These are phyloP conservation scores for Temnothorax ravouxi DNA, from an alignment of 2,888 invertebrate genomes.

Conservation along the genomic window DNA sequence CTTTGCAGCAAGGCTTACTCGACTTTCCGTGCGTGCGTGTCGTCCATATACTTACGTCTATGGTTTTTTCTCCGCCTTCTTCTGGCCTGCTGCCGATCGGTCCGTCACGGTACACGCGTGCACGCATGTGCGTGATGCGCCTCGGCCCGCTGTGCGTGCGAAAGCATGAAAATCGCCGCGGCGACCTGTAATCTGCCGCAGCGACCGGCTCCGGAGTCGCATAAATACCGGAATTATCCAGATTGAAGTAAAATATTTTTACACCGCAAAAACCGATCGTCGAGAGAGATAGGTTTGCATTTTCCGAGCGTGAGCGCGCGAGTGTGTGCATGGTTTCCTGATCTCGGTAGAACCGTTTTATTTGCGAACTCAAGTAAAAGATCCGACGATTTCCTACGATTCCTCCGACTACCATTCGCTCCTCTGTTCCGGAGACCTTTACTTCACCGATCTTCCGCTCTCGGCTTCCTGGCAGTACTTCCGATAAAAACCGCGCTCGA, in stretches of 20 bases:
- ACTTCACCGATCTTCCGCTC: constrained; percentile 48
- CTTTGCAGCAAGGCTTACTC: constrained; percentile 2
- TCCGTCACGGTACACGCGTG: constrained; percentile 48
- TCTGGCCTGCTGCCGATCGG: constrained; percentile 33
- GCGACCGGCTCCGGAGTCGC: constrained; percentile 67
- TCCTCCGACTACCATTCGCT: constrained; percentile 11
- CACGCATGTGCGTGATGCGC: constrained; percentile 56
- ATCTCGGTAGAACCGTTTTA: constrained; percentile 34
- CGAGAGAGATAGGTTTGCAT: constrained; percentile 12
- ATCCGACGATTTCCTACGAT: constrained; percentile 57
- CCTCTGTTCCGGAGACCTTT: constrained; percentile 22
- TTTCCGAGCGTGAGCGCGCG: constrained; percentile 29
- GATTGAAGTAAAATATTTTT: constrained; percentile 52
- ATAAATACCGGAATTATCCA: constrained; percentile 55
- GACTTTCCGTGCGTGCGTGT: neutral
- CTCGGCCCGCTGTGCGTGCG: constrained; percentile 64
- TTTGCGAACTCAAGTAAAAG: constrained; percentile 19
- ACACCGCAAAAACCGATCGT: constrained; percentile 26
- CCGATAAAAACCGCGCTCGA: constrained; percentile 60
- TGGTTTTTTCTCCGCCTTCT: constrained; percentile 12
- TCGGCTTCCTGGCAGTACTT: constrained; percentile 52
- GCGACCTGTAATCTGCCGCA: constrained; percentile 70
- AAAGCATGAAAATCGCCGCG: constrained; percentile 74
- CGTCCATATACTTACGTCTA: neutral
- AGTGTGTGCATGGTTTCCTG: constrained; percentile 3